A percentile compares a stretch with the other conserved stretches of the same genome.
Conservation (phyloP, 2,888 invertebrate species). For the Rotaria magnacalcarata region DNA sequence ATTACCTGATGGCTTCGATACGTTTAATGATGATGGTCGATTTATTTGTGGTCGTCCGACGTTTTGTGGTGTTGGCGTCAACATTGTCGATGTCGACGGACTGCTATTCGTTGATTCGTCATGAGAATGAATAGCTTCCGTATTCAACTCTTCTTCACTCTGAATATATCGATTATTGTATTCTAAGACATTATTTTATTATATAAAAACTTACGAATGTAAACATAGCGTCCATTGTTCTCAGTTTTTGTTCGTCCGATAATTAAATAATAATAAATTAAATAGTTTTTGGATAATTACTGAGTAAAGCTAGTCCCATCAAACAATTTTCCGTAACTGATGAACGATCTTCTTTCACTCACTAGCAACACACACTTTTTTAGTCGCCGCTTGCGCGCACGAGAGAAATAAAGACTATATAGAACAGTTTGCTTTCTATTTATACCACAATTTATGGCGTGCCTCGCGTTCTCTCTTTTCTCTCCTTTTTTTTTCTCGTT, state of each 20-base stretch:
- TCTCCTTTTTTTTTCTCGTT: not conserved
- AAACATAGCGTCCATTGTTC: not conserved
- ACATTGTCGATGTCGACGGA: not conserved
- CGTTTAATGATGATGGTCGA: conserved; percentile 1
- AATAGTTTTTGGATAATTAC: not conserved
- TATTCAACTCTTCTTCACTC: conserved; percentile 36
- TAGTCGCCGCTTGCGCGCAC: conserved; percentile 14
- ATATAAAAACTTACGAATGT: not conserved
- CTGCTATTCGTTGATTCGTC: not conserved
- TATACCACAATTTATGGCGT: not conserved
- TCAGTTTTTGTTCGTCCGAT: not conserved
- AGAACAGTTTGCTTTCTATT: not conserved
- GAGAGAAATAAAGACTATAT: not conserved
- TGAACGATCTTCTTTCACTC: conserved; percentile 13
- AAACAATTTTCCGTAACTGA: not conserved
- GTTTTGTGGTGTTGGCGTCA: not conserved
- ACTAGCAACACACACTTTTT: not conserved
- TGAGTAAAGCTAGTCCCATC: not conserved
- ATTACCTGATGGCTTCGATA: not conserved
- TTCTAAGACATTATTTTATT: no score
- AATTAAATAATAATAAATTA: conserved; percentile 16
- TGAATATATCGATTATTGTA: not conserved
- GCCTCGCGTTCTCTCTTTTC: not conserved
- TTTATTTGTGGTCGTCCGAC: conserved; percentile 25
- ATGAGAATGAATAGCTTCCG: not conserved